A percentile compares a stretch with the other conserved stretches of the same genome.
phyloP scores from a whole-genome alignment of 2,797 vertebrate genomes.

The Paramormyrops hopkinsi region DNA sequence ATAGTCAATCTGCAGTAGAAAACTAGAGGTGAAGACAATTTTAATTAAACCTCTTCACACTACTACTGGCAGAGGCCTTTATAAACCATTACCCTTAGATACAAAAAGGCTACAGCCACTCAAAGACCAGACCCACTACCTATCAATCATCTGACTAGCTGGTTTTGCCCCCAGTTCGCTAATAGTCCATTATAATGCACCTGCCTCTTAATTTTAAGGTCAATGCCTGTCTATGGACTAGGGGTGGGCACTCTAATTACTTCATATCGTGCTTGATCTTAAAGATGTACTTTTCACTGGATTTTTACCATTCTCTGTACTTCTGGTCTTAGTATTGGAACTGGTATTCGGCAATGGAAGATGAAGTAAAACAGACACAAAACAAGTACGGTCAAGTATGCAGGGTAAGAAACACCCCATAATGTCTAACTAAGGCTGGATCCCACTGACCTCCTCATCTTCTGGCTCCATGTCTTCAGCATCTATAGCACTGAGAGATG shows the following conservation, averaged over 20 bases:
- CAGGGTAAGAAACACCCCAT: background rate
- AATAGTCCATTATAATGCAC: background rate
- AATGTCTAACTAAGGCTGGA: background rate
- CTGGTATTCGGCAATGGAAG: background rate
- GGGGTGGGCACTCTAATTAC: background rate
- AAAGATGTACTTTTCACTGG: background rate
- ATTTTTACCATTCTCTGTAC: background rate
- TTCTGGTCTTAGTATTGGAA: background rate
- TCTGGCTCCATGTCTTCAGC: slow-evolving; percentile 81
- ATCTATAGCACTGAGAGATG: slow-evolving; percentile 63
- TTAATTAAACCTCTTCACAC: background rate
- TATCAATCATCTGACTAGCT: background rate
- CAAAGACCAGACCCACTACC: background rate
- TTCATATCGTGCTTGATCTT: background rate
- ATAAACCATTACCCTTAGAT: background rate
- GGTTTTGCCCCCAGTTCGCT: background rate
- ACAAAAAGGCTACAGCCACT: background rate
- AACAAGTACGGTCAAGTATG: background rate
- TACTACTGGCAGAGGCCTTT: background rate
- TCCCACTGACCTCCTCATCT: slow-evolving; percentile 84
- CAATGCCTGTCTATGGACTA: background rate
- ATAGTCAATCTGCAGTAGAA: background rate
- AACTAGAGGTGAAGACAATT: background rate
- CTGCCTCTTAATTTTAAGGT: background rate
- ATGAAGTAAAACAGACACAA: background rate